Conservation (phyloP, 35 echinoderm and acorn worm species). For the Eucidaris tribuloides region DNA sequence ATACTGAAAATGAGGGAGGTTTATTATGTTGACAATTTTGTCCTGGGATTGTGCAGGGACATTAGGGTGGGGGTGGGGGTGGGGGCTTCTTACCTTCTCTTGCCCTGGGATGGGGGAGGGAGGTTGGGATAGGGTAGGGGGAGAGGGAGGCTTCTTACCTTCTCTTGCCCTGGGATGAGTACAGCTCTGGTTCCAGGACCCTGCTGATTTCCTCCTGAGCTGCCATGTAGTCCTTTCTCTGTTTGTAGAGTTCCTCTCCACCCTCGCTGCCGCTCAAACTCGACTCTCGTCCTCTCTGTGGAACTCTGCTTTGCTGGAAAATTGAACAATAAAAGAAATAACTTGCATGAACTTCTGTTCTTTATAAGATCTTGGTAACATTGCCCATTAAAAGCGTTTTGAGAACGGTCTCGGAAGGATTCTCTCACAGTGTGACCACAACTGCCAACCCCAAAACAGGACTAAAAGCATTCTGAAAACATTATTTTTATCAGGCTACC, state of each 20-base stretch:
- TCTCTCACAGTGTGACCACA: neutral
- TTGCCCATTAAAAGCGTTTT: no score
- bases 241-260: conserved; percentile 13
- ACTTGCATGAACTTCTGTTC: neutral
- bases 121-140: no score
- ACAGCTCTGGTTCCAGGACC: conserved; percentile 20
- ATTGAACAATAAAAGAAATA: neutral
- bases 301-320: neutral
- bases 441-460: neutral
- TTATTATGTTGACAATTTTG: no score
- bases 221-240: conserved; percentile 11
- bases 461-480: neutral
- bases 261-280: conserved; percentile 1
- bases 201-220: conserved; percentile 18
- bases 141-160: no score
- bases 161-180: conserved; percentile 1
- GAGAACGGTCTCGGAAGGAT: no score
- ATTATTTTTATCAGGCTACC: no score
- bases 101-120: no score
- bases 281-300: neutral
- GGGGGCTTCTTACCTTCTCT: no score
- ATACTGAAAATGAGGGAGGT: no score
- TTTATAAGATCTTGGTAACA: neutral
- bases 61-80: no score
- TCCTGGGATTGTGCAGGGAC: no score